Conservation (phyloP, 2,888 invertebrate species). For the Eupithecia centaureata region DNA sequence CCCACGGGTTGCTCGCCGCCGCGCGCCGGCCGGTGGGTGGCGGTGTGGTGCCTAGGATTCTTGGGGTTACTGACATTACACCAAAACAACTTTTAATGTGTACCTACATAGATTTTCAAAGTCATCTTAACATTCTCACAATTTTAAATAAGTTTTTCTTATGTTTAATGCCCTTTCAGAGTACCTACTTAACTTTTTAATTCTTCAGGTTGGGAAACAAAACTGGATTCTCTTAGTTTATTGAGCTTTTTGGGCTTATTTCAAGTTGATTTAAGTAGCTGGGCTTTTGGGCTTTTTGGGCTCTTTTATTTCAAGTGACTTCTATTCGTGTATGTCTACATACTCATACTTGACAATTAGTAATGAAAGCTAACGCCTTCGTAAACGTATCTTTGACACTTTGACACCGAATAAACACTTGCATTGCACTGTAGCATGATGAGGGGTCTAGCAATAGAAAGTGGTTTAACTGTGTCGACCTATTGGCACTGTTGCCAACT, state of each 20-base stretch:
- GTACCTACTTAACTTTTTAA: neutral
- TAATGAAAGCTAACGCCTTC: constrained; percentile 38
- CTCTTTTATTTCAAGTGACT: neutral
- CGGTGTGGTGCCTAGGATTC: constrained; percentile 46
- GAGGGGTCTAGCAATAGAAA: constrained; percentile 50
- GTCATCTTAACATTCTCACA: neutral
- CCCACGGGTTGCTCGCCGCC: constrained; percentile 49
- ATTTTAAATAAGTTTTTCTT: neutral
- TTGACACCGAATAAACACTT: constrained; percentile 51
- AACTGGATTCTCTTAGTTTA: neutral
- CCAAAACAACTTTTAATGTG: constrained; percentile 38
- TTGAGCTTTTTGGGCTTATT: neutral
- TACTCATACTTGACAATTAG: neutral
- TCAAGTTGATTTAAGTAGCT: no score
- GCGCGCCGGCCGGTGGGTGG: constrained; percentile 47
- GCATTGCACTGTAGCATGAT: constrained; percentile 41
- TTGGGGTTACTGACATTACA: constrained; percentile 44
- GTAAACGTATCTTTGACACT: constrained; percentile 47
- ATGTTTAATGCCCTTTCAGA: neutral
- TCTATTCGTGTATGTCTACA: neutral
- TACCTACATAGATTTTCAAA: neutral
- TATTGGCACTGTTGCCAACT: constrained; percentile 38
- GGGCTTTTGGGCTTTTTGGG: no score
- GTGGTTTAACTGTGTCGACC: constrained; percentile 48
- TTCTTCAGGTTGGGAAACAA: neutral